Conservation (phyloP, 2,797 vertebrate species). For the Sparus aurata region DNA sequence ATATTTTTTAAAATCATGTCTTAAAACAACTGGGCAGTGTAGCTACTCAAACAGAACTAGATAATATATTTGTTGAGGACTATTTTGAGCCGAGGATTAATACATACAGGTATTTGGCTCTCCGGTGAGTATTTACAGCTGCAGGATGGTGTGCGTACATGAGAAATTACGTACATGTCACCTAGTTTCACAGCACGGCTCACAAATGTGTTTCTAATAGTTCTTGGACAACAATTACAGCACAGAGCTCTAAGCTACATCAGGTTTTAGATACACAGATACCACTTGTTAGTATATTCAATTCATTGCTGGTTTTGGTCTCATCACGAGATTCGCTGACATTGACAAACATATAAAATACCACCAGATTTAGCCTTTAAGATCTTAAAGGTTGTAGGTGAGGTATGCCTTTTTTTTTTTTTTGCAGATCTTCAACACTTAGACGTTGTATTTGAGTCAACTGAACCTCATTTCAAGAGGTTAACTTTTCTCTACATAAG, state of each 20-base stretch:
- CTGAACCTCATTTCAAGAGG: slow-evolving; percentile 26
- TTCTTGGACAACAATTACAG: not conserved
- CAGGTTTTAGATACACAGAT: not conserved
- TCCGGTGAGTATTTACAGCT: not conserved
- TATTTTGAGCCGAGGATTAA: slow-evolving; percentile 21
- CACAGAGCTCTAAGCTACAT: not conserved
- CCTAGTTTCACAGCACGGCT: not conserved
- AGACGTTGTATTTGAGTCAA: slow-evolving; percentile 2
- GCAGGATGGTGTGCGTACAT: not conserved
- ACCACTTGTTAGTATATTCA: not conserved
- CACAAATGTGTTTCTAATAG: not conserved
- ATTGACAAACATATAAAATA: slow-evolving; percentile 14
- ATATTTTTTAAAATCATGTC: not conserved
- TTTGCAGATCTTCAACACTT: slow-evolving; percentile 22
- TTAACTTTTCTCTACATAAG: slow-evolving; percentile 11
- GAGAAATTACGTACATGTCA: not conserved
- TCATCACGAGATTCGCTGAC: slow-evolving; percentile 20
- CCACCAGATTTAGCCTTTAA: slow-evolving; percentile 52
- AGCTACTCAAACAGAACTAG: not conserved
- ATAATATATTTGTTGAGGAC: not conserved
- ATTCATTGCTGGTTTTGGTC: not conserved
- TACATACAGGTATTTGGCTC: not conserved
- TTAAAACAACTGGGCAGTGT: too few species aligned
- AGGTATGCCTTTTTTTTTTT: slow-evolving; percentile 51
- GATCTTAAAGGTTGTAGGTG: slow-evolving; percentile 61